These are phyloP conservation scores for Macrosiphum euphorbiae DNA, from an alignment of 2,888 invertebrate species.

Conservation along the genomic window DNA sequence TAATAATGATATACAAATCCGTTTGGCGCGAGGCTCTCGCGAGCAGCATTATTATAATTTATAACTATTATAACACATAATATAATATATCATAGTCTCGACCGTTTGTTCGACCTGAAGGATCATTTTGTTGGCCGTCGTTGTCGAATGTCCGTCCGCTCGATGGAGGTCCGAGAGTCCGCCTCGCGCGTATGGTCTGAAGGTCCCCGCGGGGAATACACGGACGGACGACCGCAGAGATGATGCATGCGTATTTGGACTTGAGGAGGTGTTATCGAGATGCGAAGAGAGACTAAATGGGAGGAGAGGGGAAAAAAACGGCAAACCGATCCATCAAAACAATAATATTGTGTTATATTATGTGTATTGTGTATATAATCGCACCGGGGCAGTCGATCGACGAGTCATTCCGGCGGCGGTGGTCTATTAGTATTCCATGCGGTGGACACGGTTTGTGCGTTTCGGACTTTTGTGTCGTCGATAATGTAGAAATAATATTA, in stretches of 20 bases:
- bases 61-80: not conserved
- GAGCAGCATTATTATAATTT: not conserved
- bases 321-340: slow-evolving; percentile 48
- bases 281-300: not conserved
- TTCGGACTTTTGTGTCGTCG: slow-evolving; percentile 42
- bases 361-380: too few species aligned
- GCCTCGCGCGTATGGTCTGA: not conserved
- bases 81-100: not conserved
- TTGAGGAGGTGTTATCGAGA: not conserved
- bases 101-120: not conserved
- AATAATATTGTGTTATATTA: not conserved
- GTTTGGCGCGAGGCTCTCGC: slow-evolving; percentile 7
- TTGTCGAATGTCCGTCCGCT: not conserved
- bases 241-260: slow-evolving; percentile 17
- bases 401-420: slow-evolving; percentile 42
- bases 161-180: not conserved
- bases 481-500: slow-evolving; percentile 38
- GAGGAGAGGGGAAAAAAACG: not conserved
- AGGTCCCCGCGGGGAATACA: slow-evolving; percentile 19
- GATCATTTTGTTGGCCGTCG: not conserved
- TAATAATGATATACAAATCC: not conserved
- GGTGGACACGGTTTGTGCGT: slow-evolving; percentile 17
- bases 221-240: slow-evolving; percentile 28
- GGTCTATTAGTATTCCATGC: slow-evolving; percentile 54
- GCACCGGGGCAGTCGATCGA: slow-evolving; percentile 25